Evolutionary conservation across 2,888 invertebrate genomes (phyloP).

Genomic region (Cordylochernes scorpioides): DNA sequence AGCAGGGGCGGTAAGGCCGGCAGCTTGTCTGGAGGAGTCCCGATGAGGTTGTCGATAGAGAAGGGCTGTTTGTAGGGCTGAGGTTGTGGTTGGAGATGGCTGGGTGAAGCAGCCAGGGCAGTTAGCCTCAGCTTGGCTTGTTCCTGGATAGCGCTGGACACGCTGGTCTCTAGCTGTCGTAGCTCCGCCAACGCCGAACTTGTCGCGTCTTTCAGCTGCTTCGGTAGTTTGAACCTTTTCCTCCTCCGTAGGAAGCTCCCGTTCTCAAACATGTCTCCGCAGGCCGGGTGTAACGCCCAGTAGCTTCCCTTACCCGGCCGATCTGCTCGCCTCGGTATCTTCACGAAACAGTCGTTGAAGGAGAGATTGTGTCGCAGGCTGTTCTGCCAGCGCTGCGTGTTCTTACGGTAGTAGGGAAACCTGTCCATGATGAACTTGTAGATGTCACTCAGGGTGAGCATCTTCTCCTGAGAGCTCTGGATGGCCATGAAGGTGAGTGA

Average conservation of each 20-base stretch:
- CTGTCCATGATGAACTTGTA: conserved; percentile 78
- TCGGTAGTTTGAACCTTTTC: conserved; percentile 50
- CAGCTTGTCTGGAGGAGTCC: too few relatives aligned
- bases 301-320: conserved; percentile 57
- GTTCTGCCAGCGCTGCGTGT: conserved; percentile 44
- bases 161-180: conserved; percentile 12
- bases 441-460: conserved; percentile 65
- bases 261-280: conserved; percentile 62
- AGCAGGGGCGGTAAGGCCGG: too few relatives aligned
- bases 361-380: conserved; percentile 62
- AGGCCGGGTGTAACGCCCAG: conserved; percentile 53
- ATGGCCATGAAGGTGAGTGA: conserved; percentile 98
- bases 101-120: conserved; percentile 14
- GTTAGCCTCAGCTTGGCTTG: conserved; percentile 19
- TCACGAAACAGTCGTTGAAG: conserved; percentile 88
- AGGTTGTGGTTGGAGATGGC: conserved; percentile 10
- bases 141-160: conserved; percentile 17
- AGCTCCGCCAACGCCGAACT: conserved; percentile 14
- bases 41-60: conserved; percentile 62
- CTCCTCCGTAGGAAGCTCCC: conserved; percentile 49
- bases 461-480: conserved; percentile 86
- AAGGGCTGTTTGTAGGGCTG: conserved; percentile 36
- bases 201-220: conserved; percentile 13
- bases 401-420: conserved; percentile 57
- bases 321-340: conserved; percentile 50